Percentiles rank a stretch among this genome's conserved stretches.
Conservation (phyloP, 1,140 invertebrate species). For the Tetragonula clypearis region DNA sequence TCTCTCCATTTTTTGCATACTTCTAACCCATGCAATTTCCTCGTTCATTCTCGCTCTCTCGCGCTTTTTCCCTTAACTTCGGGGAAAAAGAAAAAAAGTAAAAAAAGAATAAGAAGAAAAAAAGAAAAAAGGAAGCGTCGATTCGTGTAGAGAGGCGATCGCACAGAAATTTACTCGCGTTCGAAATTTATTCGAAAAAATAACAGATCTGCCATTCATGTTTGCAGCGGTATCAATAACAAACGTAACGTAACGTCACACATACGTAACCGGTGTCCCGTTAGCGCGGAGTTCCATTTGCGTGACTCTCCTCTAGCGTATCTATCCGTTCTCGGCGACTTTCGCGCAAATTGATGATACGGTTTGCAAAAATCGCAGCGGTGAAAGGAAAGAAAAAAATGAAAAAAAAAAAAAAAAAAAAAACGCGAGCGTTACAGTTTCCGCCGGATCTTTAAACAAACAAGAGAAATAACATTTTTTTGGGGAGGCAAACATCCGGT, state of each 20-base stretch:
- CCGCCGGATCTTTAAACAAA: background rate
- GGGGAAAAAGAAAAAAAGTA: background rate
- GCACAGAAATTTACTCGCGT: conserved; percentile 26
- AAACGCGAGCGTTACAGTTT: background rate
- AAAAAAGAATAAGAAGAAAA: background rate
- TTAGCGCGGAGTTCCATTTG: conserved; percentile 46
- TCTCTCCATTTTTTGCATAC: conserved; percentile 22
- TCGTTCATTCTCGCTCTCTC: conserved; percentile 50
- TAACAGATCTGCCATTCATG: conserved; percentile 32
- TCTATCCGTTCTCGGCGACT: background rate
- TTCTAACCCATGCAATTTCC: conserved; percentile 53
- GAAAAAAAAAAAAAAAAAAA: background rate
- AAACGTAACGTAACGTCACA: conserved; percentile 40
- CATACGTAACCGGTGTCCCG: background rate
- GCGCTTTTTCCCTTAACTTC: background rate
- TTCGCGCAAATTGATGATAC: background rate
- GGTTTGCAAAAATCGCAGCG: background rate
- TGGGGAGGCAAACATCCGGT: background rate
- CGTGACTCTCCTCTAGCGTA: background rate
- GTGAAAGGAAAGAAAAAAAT: background rate
- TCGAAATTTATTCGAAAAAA: conserved; percentile 19
- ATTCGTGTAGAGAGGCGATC: conserved; percentile 29
- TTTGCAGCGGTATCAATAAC: conserved; percentile 31
- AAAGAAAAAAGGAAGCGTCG: conserved; percentile 17
- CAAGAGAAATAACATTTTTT: background rate